Base-by-base conservation (phyloP, 2,888 invertebrate species). In the Amphipoea lucens region DNA sequence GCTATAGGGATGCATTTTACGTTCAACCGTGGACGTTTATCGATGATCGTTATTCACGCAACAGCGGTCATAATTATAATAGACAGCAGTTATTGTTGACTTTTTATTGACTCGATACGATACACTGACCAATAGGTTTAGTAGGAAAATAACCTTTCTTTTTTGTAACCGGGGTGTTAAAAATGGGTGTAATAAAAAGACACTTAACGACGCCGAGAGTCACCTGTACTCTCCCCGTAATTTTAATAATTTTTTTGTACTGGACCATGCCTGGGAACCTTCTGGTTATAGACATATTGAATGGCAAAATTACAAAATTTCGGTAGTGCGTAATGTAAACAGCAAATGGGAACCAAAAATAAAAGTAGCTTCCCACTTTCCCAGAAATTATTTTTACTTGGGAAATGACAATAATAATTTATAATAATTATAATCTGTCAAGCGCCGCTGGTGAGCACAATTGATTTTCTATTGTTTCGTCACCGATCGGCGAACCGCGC, bases 1-100 rank as follows among this genome's bases (percentile, higher is more conserved):
- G n/a, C 70, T 65, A 45, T 85, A 89, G 45, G 23, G 78, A 81
- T 83, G 80, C 77, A 79, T 87, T 89, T 88, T 87, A 88, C 87
- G 87, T 90, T 87, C 87, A 63, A n/a, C 40, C 20, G 12, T 42
- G 71, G 71, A 81, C 78, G 89, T 89, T 93, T 91, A 93, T 92
- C 92, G 90, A 90, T 89, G 87, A 87, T 90, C 89, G 90, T 92
- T 84, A 88, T 88, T 88, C 72, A 89, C 84, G 82, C 79, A 67
- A 79, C 82, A 81, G 48, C 81, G 82, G 48, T 80, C 82, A 29
- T 29, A n/a, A n/a, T n/a, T n/a, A 80, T 84, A 83, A 79, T 81
- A 88, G 84, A 84, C 74, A 76, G 20, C 62, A 68, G 83, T 87
- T 89, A 85, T 89, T 87, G 87, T 84, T 78, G 81, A 66, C 7